These are phyloP conservation scores for Xyrauchen texanus DNA, from an alignment of 2,113 vertebrate species.

Conservation along the genomic window DNA sequence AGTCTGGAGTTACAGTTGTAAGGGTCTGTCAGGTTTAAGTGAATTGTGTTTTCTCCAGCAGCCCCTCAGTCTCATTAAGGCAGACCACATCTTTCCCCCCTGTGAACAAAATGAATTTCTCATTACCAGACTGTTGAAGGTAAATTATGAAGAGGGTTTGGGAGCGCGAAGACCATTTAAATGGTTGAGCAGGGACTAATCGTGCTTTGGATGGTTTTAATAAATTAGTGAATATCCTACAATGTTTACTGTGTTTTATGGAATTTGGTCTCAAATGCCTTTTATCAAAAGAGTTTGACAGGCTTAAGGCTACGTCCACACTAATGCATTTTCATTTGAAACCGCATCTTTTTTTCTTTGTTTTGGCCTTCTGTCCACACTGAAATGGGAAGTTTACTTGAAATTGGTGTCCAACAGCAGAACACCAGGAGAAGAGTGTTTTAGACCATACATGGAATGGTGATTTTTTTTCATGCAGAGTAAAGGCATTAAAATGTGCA, in stretches of 20 bases:
- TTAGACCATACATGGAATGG: too few relatives aligned
- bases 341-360: too few relatives aligned
- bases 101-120: constrained; percentile 43
- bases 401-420: too few relatives aligned
- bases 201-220: neutral
- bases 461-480: too few relatives aligned
- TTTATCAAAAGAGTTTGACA: neutral
- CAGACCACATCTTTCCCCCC: constrained; percentile 24
- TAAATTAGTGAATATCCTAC: neutral
- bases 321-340: too few relatives aligned
- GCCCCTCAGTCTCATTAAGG: constrained; percentile 16
- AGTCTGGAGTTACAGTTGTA: too few relatives aligned
- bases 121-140: constrained; percentile 32
- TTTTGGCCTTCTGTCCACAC: too few relatives aligned
- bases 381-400: too few relatives aligned
- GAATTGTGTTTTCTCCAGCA: neutral
- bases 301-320: too few relatives aligned
- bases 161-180: neutral
- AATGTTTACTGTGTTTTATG: constrained; percentile 4
- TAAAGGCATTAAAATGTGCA: too few relatives aligned
- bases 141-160: neutral
- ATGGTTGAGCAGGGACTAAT: constrained; percentile 13
- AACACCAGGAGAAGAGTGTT: too few relatives aligned
- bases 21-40: neutral
- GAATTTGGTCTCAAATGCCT: neutral